Base-by-base conservation (phyloP, 2,888 invertebrate genomes). In the Silvanus unidentatus region DNA sequence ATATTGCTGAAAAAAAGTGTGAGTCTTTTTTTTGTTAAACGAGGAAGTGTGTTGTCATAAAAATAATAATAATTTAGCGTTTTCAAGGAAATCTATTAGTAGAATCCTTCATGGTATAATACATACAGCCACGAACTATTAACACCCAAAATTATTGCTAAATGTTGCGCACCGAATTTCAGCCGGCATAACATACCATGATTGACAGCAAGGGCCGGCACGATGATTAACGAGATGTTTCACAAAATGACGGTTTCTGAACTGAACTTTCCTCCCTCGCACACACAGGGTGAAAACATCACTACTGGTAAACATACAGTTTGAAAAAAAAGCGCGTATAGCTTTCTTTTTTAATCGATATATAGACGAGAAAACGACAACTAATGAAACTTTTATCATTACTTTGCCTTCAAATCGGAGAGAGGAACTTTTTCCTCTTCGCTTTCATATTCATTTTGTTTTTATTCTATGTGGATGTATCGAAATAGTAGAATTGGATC, bases 221-320 rank as follows among this genome's bases (percentile, higher is more conserved):
- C 53, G 62, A 70, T 71, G 71, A 71, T 72, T 69, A 70, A 71
- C 68, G 70, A 66, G 67, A 65, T 64, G 65, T 67, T 68, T 61
- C 68, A 65, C 65, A 69, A 70, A 71, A 70, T 69, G 70, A 68
- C 68, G 69, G 67, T 68, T 68, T 63, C 67, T 61, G 60, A 67
- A 61, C 65, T 60, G 59, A 66, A 66, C 55, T 55, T 49, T 50
- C 51, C 55, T 55, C 53, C 55, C 55, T 55, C 53, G 44, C 48
- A 28, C 10, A 22, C 22, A 32, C 47, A 45, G 41, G 44, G 49
- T 44, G 51, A 48, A 53, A 54, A 51, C 49, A 50, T 50, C 52
- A 48, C 48, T 44, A 52, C 43, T 37, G 49, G 55, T 55, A 54
- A 54, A 52, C 50, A 57, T 47, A 50, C 53, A 54, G 44, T 46